These are phyloP conservation scores for Stercorarius parasiticus DNA, from an alignment of 2,113 vertebrate genomes.

Conservation along the genomic window DNA sequence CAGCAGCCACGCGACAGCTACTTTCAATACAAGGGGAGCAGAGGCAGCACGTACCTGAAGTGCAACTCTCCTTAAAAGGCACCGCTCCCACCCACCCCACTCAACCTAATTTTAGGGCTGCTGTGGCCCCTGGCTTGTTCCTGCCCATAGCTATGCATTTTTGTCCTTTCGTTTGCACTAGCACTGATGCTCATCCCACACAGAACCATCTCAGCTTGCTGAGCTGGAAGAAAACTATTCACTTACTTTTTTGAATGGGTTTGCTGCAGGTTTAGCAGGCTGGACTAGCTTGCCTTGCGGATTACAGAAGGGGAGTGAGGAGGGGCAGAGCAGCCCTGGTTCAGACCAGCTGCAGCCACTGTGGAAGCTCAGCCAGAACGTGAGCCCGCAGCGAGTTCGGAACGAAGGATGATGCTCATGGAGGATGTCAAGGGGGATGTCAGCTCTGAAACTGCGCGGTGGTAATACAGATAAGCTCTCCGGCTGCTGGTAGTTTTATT, in stretches of 20 bases:
- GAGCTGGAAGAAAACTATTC: not conserved
- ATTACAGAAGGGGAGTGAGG: not conserved
- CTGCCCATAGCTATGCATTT: not conserved
- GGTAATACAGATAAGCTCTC: not conserved
- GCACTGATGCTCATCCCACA: not conserved
- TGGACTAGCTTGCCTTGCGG: not conserved
- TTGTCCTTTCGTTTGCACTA: not conserved
- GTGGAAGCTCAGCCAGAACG: not conserved
- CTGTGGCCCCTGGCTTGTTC: not conserved
- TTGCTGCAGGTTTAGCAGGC: not conserved
- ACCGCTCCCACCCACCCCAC: not conserved
- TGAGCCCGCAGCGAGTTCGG: rapidly evolving
- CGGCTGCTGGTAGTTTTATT: not conserved
- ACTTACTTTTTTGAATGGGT: not conserved
- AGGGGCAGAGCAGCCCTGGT: not conserved
- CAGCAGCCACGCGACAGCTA: not conserved
- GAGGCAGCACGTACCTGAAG: not conserved
- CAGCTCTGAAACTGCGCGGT: not conserved
- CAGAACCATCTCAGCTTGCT: not conserved
- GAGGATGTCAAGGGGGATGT: not conserved
- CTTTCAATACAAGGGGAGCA: not conserved
- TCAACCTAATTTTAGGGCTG: not conserved
- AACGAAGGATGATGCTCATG: not conserved
- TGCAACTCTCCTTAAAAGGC: not conserved
- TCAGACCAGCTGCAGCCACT: not conserved